Evolutionary conservation across 2,113 vertebrate genomes (phyloP), one percentile per base, ranked within the genome.

Genomic region (Oreotrochilus melanogaster): DNA sequence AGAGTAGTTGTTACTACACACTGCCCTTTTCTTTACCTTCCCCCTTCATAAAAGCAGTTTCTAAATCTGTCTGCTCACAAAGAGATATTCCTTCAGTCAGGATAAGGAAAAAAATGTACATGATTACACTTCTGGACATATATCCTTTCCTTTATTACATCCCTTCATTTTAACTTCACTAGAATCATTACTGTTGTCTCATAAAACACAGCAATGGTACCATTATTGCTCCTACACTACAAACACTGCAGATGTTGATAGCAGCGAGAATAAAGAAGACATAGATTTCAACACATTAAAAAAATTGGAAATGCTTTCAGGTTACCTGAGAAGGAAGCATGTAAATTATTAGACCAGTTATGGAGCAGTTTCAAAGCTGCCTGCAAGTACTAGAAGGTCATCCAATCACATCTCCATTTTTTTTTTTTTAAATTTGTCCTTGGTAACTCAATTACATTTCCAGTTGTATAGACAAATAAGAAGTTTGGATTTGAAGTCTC

Each of bases 121-220:
- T 25, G 61, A 95, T 96, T 89, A 83, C 71, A 79, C 87, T 92
- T 50, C 43, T 92, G 66, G 60, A 54, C 18, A 80, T 93, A 92
- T 83, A 88, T 91, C 50, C 58, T 96, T 91, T 67, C 33, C 75
- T 96, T 96, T 94, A 93, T 92, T 93, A 54, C 33, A 37, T 84
- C 21, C 27, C 58, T 90, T 95, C 73, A 53, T 92, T 93, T 97
- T 94, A 78, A 88, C 74, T 86, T 95, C 79, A 72, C n/a, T 69
- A 30, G 23, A 78, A 91, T 91, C 66, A 95, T 93, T 85, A 92
- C 90, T 95, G 96, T 91, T 94, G 76, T 69, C 64, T 88, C 79
- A 91, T 94, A 96, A 97, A 97, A 83, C 54, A 94, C 18, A 22
- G 31, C 47, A 69, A 79, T 30, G 11, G 18, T 78, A 69, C 35